Base-by-base conservation (phyloP, 64 coral and sea anemone genomes). In the Montipora foliosa region DNA sequence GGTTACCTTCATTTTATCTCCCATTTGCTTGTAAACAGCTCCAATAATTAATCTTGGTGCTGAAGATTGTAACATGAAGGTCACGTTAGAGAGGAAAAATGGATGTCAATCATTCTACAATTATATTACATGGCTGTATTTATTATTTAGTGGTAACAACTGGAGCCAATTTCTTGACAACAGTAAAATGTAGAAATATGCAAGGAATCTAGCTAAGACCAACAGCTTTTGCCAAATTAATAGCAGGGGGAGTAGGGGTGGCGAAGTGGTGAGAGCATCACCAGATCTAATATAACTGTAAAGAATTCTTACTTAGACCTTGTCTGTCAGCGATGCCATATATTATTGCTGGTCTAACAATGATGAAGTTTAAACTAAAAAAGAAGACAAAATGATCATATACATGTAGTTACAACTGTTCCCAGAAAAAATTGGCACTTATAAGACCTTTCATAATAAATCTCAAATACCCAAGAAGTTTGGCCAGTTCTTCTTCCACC, bases 11-110 rank as follows among this genome's bases (percentile, higher is more conserved):
- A 99, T 99, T 55, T 81, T 80, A 87, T 99, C 97, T 55, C 74
- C 90, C 5, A 99, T 86, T 78, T 99, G 95, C 52, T 99, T 99
- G 75, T 99, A 99, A 4, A 99, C 97, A 22, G 94, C 97, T 68
- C 97, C 97, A 78, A 99, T 96, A 37, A 99, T 99, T 4, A 99
- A 71, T 66, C 97, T 88, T 62, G 95, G 97, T 8, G 89, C 97
- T 99, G 87, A 9, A 96, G 66, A 84, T 5, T 66, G 47, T 2
- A 82, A 53, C 15, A 15, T 66, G 15, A 4, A 66, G 15, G 15
- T 14, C 15, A 19, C 0, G 52, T 55, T 55, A 10, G 52, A 55
- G 52, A 37, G 29, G 29, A 37, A 37, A 37, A 37, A 37, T 37
- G 1, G 29, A 37, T 37, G 29, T 37, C 29, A 37, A 37, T 37